phyloP scores from a whole-genome alignment of 1,140 invertebrate species.

The Zaprionus tsacasi region DNA sequence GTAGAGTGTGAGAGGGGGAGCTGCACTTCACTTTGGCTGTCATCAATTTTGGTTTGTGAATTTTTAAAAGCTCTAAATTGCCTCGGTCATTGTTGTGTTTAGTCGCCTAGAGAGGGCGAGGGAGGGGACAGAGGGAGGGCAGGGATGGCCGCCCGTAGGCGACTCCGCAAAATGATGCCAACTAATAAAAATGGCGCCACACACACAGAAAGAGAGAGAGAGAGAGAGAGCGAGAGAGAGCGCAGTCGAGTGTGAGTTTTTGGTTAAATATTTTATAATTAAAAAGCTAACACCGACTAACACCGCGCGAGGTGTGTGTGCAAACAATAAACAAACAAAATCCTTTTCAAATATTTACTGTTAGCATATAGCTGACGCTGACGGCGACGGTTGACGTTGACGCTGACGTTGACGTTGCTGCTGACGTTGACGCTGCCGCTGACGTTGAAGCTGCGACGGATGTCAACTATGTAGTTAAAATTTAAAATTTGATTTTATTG shows the following conservation, averaged over 20 bases:
- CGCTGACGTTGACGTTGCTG: slow-evolving; percentile 16
- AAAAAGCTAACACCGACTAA: slow-evolving; percentile 84
- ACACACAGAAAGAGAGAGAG: slow-evolving; percentile 21
- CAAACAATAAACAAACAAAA: slow-evolving; percentile 84
- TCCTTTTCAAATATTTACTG: slow-evolving; percentile 84
- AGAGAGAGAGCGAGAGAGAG: neutral
- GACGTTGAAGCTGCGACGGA: slow-evolving; percentile 14
- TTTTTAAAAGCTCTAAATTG: slow-evolving; percentile 80
- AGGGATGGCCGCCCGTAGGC: slow-evolving; percentile 24
- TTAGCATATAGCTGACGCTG: slow-evolving; percentile 72
- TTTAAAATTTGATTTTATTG: slow-evolving; percentile 74
- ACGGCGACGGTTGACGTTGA: slow-evolving; percentile 11
- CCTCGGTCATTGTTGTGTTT: slow-evolving; percentile 76
- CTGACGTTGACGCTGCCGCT: slow-evolving; percentile 15
- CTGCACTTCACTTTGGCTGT: slow-evolving; percentile 46
- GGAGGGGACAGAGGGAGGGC: no score
- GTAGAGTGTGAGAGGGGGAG: neutral
- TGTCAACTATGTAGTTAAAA: slow-evolving; percentile 52
- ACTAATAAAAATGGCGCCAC: slow-evolving; percentile 54
- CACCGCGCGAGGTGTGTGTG: slow-evolving; percentile 82
- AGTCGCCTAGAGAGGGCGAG: slow-evolving; percentile 49
- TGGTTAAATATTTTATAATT: slow-evolving; percentile 84
- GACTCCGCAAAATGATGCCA: slow-evolving; percentile 44
- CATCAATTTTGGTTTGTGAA: slow-evolving; percentile 76
- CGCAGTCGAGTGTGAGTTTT: slow-evolving; percentile 80